phyloP scores from a whole-genome alignment of 2,113 vertebrate genomes.

The Maccullochella peelii region DNA sequence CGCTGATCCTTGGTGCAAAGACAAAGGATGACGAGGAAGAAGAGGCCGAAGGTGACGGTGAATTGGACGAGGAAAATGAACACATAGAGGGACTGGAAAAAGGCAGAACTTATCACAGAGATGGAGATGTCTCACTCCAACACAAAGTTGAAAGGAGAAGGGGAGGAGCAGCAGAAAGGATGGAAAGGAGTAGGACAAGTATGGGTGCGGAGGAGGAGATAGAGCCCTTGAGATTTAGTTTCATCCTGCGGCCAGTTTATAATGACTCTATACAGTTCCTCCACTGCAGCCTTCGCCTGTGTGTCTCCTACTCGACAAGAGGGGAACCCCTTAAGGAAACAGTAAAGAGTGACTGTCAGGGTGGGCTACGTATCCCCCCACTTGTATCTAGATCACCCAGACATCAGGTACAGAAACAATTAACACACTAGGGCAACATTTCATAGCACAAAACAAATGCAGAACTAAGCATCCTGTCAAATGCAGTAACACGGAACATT shows the following conservation, averaged over 20 bases:
- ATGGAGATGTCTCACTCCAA: not conserved
- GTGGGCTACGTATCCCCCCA: conserved; percentile 63
- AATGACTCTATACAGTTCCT: conserved; percentile 86
- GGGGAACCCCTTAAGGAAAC: not conserved
- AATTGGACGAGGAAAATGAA: not conserved
- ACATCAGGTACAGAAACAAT: conserved; percentile 71
- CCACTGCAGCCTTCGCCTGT: conserved; percentile 84
- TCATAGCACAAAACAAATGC: not conserved
- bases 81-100: not conserved
- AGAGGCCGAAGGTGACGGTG: not conserved
- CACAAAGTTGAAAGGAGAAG: not conserved
- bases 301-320: conserved; percentile 38
- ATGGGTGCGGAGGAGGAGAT: conserved; percentile 13
- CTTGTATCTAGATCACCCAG: conserved; percentile 54
- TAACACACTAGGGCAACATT: not conserved
- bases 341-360: conserved; percentile 41
- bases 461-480: not conserved
- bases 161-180: not conserved
- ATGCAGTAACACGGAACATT: not conserved
- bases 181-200: not conserved
- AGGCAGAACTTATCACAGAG: not conserved
- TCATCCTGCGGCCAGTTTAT: conserved; percentile 79
- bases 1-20: conserved; percentile 57
- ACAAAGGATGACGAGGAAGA: conserved; percentile 18
- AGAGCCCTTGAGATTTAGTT: conserved; percentile 79